phyloP scores from a whole-genome alignment of 2,113 vertebrate genomes.

The Orycteropus afer region DNA sequence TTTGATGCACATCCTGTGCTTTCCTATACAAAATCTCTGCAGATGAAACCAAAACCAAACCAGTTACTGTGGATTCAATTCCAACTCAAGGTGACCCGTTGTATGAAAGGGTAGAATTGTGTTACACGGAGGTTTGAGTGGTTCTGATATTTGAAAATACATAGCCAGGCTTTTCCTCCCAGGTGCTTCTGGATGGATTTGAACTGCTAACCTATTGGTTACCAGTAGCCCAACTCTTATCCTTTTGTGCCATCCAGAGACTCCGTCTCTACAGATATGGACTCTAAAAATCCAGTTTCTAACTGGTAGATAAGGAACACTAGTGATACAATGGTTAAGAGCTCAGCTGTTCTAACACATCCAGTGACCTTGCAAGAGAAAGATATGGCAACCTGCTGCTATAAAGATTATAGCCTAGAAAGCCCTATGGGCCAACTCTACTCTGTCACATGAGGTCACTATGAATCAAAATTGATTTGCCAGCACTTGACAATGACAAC shows the following conservation, averaged over 20 bases:
- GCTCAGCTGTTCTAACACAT: background rate
- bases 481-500: background rate
- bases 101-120: background rate
- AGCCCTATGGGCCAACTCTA: background rate
- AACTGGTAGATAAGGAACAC: background rate
- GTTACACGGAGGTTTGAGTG: background rate
- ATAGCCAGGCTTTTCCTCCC: background rate
- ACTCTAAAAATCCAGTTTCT: background rate
- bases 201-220: background rate
- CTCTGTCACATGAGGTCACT: background rate
- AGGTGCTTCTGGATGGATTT: background rate
- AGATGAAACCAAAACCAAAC: background rate
- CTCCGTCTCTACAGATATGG: background rate
- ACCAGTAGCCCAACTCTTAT: background rate
- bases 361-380: too few relatives aligned
- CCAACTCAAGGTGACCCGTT: background rate
- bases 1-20: background rate
- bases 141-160: background rate
- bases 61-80: background rate
- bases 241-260: background rate
- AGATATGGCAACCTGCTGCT: background rate
- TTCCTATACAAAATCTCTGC: background rate
- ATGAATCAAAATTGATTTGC: background rate
- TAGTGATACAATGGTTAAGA: background rate
- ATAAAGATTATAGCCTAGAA: background rate